These are phyloP conservation scores for Paramormyrops hopkinsi DNA, from an alignment of 2,797 vertebrate species.

Conservation along the genomic window DNA sequence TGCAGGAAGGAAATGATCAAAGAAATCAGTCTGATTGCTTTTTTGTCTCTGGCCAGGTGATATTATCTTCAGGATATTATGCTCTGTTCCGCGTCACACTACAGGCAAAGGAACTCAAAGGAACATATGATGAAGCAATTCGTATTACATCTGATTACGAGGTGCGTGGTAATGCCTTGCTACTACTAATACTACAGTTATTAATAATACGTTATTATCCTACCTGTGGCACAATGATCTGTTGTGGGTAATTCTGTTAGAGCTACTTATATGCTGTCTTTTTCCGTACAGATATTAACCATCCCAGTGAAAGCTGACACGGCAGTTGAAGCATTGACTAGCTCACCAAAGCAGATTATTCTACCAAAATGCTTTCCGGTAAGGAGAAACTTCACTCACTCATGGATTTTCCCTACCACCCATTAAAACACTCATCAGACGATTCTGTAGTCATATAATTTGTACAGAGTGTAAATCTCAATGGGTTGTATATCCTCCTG, in stretches of 20 bases:
- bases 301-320: slow-evolving; percentile 91
- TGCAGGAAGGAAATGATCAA: background rate
- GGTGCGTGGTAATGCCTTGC: slow-evolving; percentile 54
- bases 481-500: background rate
- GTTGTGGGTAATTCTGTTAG: background rate
- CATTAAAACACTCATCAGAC: background rate
- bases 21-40: background rate
- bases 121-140: slow-evolving; percentile 83
- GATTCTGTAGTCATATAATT: too few species aligned
- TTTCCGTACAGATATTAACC: slow-evolving; percentile 78
- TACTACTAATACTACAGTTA: background rate
- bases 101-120: slow-evolving; percentile 81
- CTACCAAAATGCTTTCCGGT: slow-evolving; percentile 90
- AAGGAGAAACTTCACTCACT: slow-evolving; percentile 46
- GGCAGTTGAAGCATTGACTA: slow-evolving; percentile 82
- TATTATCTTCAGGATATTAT: slow-evolving; percentile 86
- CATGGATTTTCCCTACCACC: background rate
- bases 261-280: background rate
- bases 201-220: background rate
- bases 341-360: slow-evolving; percentile 81
- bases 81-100: slow-evolving; percentile 88
- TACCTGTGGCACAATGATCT: background rate
- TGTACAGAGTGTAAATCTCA: background rate
- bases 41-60: slow-evolving; percentile 61
- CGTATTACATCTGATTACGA: slow-evolving; percentile 96